Conservation (phyloP, 2,888 invertebrate species). For the Epinotia bilunana region DNA sequence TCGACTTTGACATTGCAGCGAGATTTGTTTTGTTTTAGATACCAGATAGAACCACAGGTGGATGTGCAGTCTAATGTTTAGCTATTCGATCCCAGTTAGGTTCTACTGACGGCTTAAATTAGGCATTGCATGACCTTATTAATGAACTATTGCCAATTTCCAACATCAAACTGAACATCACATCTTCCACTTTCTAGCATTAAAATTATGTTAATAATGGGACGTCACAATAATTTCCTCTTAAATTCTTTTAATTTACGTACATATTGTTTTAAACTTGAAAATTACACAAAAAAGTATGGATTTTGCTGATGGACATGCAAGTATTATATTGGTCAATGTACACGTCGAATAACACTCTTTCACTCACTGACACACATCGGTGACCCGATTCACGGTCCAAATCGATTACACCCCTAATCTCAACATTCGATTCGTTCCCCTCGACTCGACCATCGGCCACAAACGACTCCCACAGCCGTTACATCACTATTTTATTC, state of each 20-base stretch:
- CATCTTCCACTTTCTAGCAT: too few relatives aligned
- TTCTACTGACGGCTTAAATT: too few relatives aligned
- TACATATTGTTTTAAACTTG: too few relatives aligned
- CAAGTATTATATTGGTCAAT: conserved; percentile 11
- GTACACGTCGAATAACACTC: conserved; percentile 9
- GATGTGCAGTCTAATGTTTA: too few relatives aligned
- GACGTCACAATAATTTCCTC: background rate
- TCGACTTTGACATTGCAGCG: conserved; percentile 39
- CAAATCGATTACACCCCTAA: conserved; percentile 50
- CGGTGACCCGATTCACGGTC: conserved; percentile 49
- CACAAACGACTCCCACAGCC: conserved; percentile 54
- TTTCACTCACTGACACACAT: conserved; percentile 49
- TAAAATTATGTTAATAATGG: too few relatives aligned
- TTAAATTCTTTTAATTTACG: too few relatives aligned
- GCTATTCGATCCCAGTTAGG: too few relatives aligned
- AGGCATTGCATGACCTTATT: too few relatives aligned
- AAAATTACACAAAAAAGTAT: background rate
- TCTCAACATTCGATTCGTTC: conserved; percentile 58
- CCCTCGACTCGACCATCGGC: conserved; percentile 55
- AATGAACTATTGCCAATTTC: too few relatives aligned
- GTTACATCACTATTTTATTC: conserved; percentile 56
- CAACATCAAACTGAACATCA: background rate
- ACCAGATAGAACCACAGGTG: too few relatives aligned
- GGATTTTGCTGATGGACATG: background rate
- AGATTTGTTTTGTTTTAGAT: background rate